Conservation (phyloP, 2,888 invertebrate species). For the Phyllotreta striolata region DNA sequence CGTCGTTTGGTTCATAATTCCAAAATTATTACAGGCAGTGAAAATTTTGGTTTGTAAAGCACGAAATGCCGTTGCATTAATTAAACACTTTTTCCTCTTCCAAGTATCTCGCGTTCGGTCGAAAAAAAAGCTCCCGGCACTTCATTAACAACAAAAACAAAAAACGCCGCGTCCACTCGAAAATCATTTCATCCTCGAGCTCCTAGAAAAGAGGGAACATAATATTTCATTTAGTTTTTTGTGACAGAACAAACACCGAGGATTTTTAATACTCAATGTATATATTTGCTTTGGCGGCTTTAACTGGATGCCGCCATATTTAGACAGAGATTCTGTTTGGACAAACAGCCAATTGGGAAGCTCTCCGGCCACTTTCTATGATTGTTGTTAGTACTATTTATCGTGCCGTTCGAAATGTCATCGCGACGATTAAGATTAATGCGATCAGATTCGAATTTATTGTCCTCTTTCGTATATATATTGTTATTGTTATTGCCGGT, state of each 20-base stretch:
- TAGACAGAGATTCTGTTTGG: constrained; percentile 52
- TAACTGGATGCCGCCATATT: constrained; percentile 55
- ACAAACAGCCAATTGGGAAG: constrained; percentile 54
- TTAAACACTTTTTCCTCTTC: constrained; percentile 15
- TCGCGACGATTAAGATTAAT: constrained; percentile 12
- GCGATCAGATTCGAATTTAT: constrained; percentile 1
- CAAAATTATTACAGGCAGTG: too few species aligned
- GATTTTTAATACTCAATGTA: constrained; percentile 56
- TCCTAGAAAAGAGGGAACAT: constrained; percentile 44
- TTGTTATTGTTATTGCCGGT: constrained; percentile 6
- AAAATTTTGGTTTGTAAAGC: too few species aligned
- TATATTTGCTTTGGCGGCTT: constrained; percentile 57
- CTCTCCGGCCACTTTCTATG: constrained; percentile 32
- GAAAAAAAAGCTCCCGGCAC: constrained; percentile 25
- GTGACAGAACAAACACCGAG: constrained; percentile 50
- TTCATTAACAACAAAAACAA: constrained; percentile 36
- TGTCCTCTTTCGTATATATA: constrained; percentile 1
- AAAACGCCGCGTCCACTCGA: constrained; percentile 23
- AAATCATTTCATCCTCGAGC: constrained; percentile 36
- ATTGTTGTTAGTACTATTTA: constrained; percentile 1
- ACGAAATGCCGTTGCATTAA: too few species aligned
- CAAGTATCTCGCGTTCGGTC: constrained; percentile 4
- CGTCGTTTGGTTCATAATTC: too few species aligned
- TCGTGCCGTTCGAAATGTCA: constrained; percentile 7
- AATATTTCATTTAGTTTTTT: constrained; percentile 55